Evolutionary conservation across 2,797 vertebrate genomes (phyloP).

Genomic region (Cyprinella venusta): DNA sequence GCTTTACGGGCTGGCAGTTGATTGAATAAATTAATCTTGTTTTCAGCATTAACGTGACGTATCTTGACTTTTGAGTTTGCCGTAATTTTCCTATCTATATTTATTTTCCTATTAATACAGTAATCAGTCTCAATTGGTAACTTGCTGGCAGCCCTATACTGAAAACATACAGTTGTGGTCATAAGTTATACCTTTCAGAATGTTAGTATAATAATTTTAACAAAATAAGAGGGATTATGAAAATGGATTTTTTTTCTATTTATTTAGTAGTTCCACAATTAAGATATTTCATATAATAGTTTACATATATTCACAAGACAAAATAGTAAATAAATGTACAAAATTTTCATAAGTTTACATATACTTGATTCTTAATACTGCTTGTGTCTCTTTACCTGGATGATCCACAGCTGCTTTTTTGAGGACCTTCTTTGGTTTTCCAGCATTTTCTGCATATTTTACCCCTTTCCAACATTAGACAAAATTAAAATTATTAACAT

Average conservation of each 20-base stretch:
- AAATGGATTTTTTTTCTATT: neutral
- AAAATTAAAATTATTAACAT: neutral
- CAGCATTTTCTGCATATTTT: neutral
- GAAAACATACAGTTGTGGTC: neutral
- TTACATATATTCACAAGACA: neutral
- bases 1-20: slow-evolving; percentile 1
- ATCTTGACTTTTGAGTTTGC: slow-evolving; percentile 11
- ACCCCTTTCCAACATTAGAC: neutral
- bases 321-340: neutral
- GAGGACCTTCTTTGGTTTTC: neutral
- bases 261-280: neutral
- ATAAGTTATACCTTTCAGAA: neutral
- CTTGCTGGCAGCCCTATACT: neutral
- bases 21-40: slow-evolving; percentile 13
- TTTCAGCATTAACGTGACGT: neutral
- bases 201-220: neutral
- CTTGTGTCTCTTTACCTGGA: neutral
- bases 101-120: neutral
- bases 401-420: neutral
- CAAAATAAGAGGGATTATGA: neutral
- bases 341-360: neutral
- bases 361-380: neutral
- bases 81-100: neutral
- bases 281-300: neutral
- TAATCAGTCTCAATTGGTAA: neutral